Conservation (phyloP, 2,888 invertebrate species). For the Hydroisotoma schaefferi region DNA sequence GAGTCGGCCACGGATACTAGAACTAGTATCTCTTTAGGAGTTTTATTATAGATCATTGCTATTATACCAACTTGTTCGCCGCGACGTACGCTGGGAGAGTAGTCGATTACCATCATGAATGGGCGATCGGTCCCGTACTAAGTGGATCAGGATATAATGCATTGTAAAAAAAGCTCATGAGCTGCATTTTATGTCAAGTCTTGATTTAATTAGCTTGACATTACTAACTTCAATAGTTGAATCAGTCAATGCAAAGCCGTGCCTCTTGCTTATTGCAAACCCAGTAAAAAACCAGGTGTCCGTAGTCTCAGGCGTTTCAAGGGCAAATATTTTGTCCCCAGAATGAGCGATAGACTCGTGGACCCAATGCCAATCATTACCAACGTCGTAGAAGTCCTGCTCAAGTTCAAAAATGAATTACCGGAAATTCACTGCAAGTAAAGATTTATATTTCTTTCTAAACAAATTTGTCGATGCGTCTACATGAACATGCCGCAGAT, state of each 20-base stretch:
- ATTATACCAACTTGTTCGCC: slow-evolving; percentile 56
- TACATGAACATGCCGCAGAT: too few species aligned
- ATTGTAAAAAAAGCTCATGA: neutral
- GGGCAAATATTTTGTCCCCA: slow-evolving; percentile 52
- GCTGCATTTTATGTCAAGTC: neutral
- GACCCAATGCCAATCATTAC: slow-evolving; percentile 53
- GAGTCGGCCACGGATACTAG: slow-evolving; percentile 55
- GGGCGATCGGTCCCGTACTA: slow-evolving; percentile 54
- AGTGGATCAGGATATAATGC: neutral
- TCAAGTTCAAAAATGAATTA: slow-evolving; percentile 19
- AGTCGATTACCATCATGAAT: slow-evolving; percentile 57
- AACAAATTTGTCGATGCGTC: too few species aligned
- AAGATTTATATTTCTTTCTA: too few species aligned
- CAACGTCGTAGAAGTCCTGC: slow-evolving; percentile 53
- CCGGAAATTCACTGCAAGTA: too few species aligned
- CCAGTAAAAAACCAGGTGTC: slow-evolving; percentile 58
- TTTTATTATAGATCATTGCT: slow-evolving; percentile 51
- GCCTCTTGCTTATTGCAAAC: slow-evolving; percentile 56
- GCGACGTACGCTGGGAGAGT: slow-evolving; percentile 54
- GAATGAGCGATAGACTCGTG: slow-evolving; percentile 52
- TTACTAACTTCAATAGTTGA: slow-evolving; percentile 53
- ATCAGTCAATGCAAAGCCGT: slow-evolving; percentile 57
- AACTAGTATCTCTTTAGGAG: slow-evolving; percentile 51
- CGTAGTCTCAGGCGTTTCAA: slow-evolving; percentile 52
- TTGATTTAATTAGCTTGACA: neutral